Base-by-base conservation (phyloP, 2,888 invertebrate species). In the Congeria kusceri region DNA sequence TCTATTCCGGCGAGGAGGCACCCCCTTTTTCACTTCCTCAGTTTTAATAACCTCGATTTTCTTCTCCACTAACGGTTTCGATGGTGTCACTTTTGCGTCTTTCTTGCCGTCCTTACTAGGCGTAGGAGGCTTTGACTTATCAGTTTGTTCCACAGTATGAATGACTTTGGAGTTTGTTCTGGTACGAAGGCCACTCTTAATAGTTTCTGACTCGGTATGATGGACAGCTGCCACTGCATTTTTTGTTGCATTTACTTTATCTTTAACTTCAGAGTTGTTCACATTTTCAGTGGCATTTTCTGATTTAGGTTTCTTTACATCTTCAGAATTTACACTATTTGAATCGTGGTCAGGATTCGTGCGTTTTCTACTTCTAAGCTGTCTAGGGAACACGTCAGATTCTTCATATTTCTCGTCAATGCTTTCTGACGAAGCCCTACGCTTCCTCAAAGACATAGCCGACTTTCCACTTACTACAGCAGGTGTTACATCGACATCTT, bases 171-270 rank as follows among this genome's bases (percentile, higher is more conserved):
- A 47, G 57, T 84, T 85, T 59, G 82, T 80, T 49, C 87, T 70
- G 56, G 83, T 82, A 74, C 87, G 67, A 23, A 86, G 62, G 53
- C 85, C 85, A 59, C 76, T 77, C 76, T 87, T 87, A 9, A 85
- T 68, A 71, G 73, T 71, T 53, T 84, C 84, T 49, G 75, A 63
- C n/a, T 77, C 64, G 62, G 79, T 66, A 39, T 56, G 66, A 62
- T 62, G 75, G 15, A 59, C 47, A 46, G 29, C 39, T 39, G 44
- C 63, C 4, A 69, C 39, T 61, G 47, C 61, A 58, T 53, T 73
- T 44, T 70, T 56, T 56, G 67, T 56, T 39, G 69, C 39, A 58
- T 46, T 39, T 62, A 76, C 78, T 49, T 13, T 62, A 46, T 77
- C 77, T 68, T 80, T 77, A 64, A 67, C 65, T 28, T 80, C 80